phyloP scores from a whole-genome alignment of 2,113 vertebrate species.

The Atrichornis clamosus region DNA sequence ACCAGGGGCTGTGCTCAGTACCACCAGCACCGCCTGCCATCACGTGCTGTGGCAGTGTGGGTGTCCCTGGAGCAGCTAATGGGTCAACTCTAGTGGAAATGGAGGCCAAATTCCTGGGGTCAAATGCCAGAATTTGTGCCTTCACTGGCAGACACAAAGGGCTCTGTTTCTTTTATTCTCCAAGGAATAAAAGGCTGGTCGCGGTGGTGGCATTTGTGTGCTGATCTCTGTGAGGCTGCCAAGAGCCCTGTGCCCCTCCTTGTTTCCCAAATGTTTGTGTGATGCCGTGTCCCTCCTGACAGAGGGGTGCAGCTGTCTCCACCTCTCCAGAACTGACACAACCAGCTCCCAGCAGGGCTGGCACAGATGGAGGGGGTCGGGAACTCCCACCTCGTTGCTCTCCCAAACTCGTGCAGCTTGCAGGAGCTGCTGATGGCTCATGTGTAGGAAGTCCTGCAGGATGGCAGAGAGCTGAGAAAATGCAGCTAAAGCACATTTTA shows the following conservation, averaged over 20 bases:
- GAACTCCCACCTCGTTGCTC: not conserved
- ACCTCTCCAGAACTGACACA: not conserved
- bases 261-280: not conserved
- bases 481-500: not conserved
- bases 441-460: not conserved
- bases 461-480: not conserved
- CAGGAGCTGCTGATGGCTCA: not conserved
- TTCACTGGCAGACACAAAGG: slow-evolving; percentile 29
- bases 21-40: not conserved
- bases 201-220: not conserved
- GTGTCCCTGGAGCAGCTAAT: not conserved
- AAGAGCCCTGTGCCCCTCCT: not conserved
- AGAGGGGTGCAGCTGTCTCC: not conserved
- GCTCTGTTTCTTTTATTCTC: slow-evolving; percentile 43
- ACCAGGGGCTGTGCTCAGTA: not conserved
- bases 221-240: not conserved
- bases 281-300: not conserved
- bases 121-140: slow-evolving; percentile 29
- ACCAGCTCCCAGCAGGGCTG: not conserved
- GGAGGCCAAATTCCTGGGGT: slow-evolving; percentile 45
- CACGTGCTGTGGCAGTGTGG: not conserved
- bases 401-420: not conserved
- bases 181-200: slow-evolving; percentile 14
- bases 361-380: not conserved
- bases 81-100: not conserved